phyloP scores from a whole-genome alignment of 2,797 vertebrate species.

The Pangasius larnaudii region DNA sequence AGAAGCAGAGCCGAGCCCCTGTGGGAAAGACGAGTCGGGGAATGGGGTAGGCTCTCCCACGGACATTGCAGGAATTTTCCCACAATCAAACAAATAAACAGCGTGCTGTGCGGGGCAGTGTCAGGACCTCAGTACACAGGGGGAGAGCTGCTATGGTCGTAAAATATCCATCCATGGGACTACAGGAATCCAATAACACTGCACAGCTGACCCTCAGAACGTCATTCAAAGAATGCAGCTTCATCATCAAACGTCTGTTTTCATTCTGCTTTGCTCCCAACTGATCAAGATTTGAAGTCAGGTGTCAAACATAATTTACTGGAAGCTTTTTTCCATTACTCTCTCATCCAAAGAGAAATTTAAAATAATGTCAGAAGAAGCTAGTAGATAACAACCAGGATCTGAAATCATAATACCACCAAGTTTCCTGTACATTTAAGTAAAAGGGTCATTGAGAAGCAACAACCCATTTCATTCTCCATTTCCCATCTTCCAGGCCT shows the following conservation, averaged over 20 bases:
- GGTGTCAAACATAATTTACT: neutral
- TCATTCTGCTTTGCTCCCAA: neutral
- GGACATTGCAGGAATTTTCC: slow-evolving; percentile 76
- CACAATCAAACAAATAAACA: slow-evolving; percentile 81
- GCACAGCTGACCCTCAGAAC: slow-evolving; percentile 52
- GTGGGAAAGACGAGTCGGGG: slow-evolving; percentile 68
- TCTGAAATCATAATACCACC: slow-evolving; percentile 1
- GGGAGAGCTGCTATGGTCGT: slow-evolving; percentile 57
- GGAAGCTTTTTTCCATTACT: neutral
- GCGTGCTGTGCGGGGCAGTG: slow-evolving; percentile 64
- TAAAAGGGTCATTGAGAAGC: slow-evolving; percentile 27
- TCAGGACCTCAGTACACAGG: slow-evolving; percentile 59
- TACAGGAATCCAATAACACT: slow-evolving; percentile 38
- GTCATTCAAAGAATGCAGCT: slow-evolving; percentile 35
- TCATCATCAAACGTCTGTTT: slow-evolving; percentile 26
- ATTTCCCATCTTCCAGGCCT: slow-evolving; percentile 65
- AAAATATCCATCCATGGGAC: slow-evolving; percentile 64
- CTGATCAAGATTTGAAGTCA: slow-evolving; percentile 7
- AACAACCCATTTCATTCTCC: slow-evolving; percentile 45
- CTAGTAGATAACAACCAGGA: neutral
- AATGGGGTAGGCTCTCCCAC: slow-evolving; percentile 76
- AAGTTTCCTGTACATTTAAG: slow-evolving; percentile 12
- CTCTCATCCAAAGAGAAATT: neutral
- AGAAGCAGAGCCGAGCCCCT: slow-evolving; percentile 63
- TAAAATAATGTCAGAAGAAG: neutral